phyloP scores from a whole-genome alignment of 1,140 invertebrate genomes.

The Mercenaria mercenaria region DNA sequence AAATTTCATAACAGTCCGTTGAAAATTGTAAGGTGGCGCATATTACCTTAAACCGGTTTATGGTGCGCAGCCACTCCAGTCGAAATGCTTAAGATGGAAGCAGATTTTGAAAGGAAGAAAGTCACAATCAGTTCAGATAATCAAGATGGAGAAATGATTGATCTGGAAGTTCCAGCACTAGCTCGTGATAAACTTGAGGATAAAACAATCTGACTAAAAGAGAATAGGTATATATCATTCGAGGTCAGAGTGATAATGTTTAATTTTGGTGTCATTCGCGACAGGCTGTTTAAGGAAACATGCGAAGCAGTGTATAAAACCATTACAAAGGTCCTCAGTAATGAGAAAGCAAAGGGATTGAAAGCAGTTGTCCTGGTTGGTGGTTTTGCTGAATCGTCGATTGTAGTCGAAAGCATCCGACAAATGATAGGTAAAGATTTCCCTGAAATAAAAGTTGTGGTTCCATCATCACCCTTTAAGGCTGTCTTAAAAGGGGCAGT shows the following conservation, averaged over 20 bases:
- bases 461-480: conserved; percentile 37
- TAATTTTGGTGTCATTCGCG: neutral
- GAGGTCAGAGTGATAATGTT: neutral
- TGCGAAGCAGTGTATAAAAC: neutral
- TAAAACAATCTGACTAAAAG: neutral
- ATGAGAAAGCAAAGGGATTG: neutral
- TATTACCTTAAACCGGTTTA: too few species aligned
- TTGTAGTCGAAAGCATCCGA: conserved; percentile 17
- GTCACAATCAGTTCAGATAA: conserved; percentile 31
- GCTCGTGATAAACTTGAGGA: neutral
- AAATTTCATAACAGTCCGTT: too few species aligned
- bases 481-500: conserved; percentile 51
- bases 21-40: too few species aligned
- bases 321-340: neutral
- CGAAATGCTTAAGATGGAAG: conserved; percentile 40
- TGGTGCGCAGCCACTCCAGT: conserved; percentile 3
- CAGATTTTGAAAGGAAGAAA: conserved; percentile 48
- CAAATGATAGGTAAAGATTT: neutral
- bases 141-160: neutral
- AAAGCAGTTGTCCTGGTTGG: conserved; percentile 33
- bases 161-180: neutral
- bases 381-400: conserved; percentile 46
- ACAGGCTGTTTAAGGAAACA: conserved; percentile 4
- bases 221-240: neutral
- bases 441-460: neutral